Percentiles rank a stretch among this genome's conserved stretches.
These are phyloP conservation scores for Cercopithecus diana DNA, from an alignment of 2,797 vertebrate genomes.

Conservation along the genomic window DNA sequence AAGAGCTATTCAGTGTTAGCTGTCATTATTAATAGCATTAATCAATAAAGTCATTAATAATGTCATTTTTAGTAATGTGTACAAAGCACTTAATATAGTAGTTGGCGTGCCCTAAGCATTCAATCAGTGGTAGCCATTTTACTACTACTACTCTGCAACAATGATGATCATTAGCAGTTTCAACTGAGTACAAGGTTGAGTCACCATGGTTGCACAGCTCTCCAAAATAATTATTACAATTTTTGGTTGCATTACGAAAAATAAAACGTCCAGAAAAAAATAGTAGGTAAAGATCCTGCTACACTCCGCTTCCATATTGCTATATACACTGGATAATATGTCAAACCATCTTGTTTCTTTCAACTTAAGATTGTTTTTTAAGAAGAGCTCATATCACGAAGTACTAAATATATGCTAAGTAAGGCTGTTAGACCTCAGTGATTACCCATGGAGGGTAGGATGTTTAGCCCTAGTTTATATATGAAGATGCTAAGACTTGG, in stretches of 20 bases:
- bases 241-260: slow-evolving; percentile 25
- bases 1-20: neutral
- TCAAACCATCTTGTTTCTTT: neutral
- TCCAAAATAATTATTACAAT: neutral
- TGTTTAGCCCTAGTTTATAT: neutral
- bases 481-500: neutral
- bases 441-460: neutral
- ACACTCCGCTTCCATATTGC: neutral
- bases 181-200: neutral
- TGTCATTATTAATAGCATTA: neutral
- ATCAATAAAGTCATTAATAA: neutral
- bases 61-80: neutral
- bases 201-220: neutral
- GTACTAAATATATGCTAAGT: neutral
- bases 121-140: neutral
- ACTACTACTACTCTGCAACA: neutral
- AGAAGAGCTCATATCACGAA: neutral
- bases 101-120: neutral
- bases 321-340: neutral
- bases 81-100: neutral
- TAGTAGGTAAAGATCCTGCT: neutral
- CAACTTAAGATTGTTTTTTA: neutral
- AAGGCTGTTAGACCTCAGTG: neutral
- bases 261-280: neutral
- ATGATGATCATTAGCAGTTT: neutral